Evolutionary conservation across 1,140 invertebrate genomes (phyloP), one percentile per base, ranked within the genome.

Genomic region (Papilio polyxenes): DNA sequence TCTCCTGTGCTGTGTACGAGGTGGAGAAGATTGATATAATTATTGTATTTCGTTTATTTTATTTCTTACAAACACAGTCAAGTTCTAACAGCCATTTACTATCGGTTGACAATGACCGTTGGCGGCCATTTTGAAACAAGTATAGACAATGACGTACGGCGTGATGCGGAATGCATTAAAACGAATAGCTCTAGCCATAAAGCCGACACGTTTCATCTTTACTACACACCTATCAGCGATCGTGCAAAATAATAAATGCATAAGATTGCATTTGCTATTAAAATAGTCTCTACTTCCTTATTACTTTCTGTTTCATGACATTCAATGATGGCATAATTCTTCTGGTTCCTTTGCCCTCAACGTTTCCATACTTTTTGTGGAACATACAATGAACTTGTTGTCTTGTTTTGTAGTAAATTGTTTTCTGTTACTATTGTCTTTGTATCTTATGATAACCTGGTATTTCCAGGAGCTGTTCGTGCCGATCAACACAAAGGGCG

Each of bases 381-480:
- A 9, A 5, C 3, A 53, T n/a, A 53, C 51, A 53, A 53, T 53
- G 0, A 53, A 53, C 6, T 53, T 53, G 56, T 51, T 51, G 3
- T n/a, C 0, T 0, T n/a, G n/a, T 20, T 31, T 31, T 31, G 23
- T 31, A 31, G 23, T 31, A 31, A 31, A 31, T 31, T 31, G 23
- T 31, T 31, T 31, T 56, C 13, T 56, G 51, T 53, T 53, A 53
- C 51, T 3, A 6, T 2, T 17, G n/a, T 59, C 10, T 65, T 31
- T 15, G 9, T 13, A 65, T 23, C 23, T 65, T 65, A 65, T 65
- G 62, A n/a, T 31, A 13, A 31, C 1, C 62, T 72, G 23, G 5
- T 37, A 72, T 78, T 95, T 94, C 8, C 92, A 96, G 95, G 95
- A 96, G 87, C 91, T 96, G 81, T 96, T 95, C 91, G 95, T 95